Evolutionary conservation across 2,888 invertebrate genomes (phyloP), one percentile per base, ranked within the genome.

Genomic region (Mechanitis messenoides): DNA sequence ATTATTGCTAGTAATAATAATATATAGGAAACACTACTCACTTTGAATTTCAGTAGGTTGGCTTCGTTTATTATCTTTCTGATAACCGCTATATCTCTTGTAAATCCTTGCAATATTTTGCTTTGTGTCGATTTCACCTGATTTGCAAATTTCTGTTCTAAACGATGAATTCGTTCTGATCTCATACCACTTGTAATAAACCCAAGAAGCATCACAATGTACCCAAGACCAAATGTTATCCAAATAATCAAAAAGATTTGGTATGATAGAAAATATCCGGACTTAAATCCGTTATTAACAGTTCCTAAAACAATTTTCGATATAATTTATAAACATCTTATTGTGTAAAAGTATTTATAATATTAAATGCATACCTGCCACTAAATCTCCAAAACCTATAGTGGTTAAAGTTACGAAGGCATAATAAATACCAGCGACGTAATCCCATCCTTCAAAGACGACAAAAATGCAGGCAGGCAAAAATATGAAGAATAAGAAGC

Each of bases 301-400:
- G 91, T 88, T 63, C 91, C 91, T 91, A 84, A 86, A 59, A 45
- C 9, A 56, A 35, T 45, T n/a, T 55, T 42, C 12, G 1, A 4
- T 33, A 12, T 20, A 45, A 28, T 9, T 45, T 58, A 20, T 55
- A 50, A 2, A 31, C 6, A 31, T 11, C 11, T 31, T 7, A 7
- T 9, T 50, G 9, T 31, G 5, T 50, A 11, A 50, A 31, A 50
- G 3, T 47, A n/a, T n/a, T 42, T 42, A 42, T 5, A 9, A 1
- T 42, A 2, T 11, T 9, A 42, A 31, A 50, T 3, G 3, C 62
- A 74, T 85, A 95, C 96, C 95, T 81, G 97, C 96, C 42, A 97
- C 97, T 76, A 93, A 93, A 81, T 97, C 97, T n/a, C 97, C 97
- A 81, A 97, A 97, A 47, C 97, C 97, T 68, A 97, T 97, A 3